Base-by-base conservation (phyloP, 2,888 invertebrate genomes). In the Nymphalis c-album region DNA sequence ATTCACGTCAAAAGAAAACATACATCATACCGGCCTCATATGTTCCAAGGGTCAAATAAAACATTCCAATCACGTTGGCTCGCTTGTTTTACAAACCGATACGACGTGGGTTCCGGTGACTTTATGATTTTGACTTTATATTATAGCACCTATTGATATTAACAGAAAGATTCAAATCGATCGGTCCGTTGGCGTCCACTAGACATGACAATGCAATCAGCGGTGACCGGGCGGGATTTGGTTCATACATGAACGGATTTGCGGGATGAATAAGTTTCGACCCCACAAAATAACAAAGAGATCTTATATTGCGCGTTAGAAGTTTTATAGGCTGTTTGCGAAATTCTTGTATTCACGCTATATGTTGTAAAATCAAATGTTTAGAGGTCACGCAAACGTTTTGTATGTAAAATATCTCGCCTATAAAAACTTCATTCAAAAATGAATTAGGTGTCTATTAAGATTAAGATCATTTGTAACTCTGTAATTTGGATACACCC, bases 171-270 rank as follows among this genome's bases (percentile, higher is more conserved):
- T 70, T 59, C 68, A 73, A 77, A 75, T 86, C 57, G 70, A 31
- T 64, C 64, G 63, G 22, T 47, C 57, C 20, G 57, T 47, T 50
- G 63, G 61, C 71, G 83, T 80, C 84, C 83, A 82, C 83, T 85
- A 86, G 88, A 91, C 90, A 91, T 91, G 92, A 91, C 92, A 91
- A 90, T 90, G 92, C 92, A 91, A 91, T 92, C 91, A 91, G 87
- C 91, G 91, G 88, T 91, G 92, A 92, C 92, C 92, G 89, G 82
- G 85, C 87, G 85, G 91, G 92, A 91, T 91, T 92, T 91, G 87
- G 84, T 86, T 91, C 91, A 88, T 91, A 91, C 92, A 91, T 90
- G 91, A 90, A 83, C 88, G 91, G 92, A 91, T 91, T 91, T 92
- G 86, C 86, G 83, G 91, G 91, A 91, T 91, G 91, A 91, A 92